These are phyloP conservation scores for Colistium nudipinnis DNA, from an alignment of 2,113 vertebrate species.

Conservation along the genomic window DNA sequence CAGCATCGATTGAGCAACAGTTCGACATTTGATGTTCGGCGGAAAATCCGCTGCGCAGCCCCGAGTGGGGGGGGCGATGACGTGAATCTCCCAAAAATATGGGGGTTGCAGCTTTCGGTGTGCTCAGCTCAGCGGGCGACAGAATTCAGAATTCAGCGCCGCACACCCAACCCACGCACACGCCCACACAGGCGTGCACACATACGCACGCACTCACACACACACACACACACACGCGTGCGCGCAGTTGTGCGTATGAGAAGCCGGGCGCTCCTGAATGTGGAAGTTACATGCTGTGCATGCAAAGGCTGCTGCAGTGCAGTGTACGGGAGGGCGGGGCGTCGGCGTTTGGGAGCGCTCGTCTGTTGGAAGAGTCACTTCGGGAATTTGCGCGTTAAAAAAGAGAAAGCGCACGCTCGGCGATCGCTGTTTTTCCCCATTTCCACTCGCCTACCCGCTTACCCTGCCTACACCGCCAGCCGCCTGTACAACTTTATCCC, in stretches of 20 bases:
- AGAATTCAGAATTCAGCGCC: no score
- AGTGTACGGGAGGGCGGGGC: slow-evolving; percentile 2
- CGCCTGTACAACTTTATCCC: no score
- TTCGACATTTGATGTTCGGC: slow-evolving; percentile 26
- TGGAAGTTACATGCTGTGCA: slow-evolving; percentile 29
- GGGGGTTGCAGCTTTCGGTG: not conserved
- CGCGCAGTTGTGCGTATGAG: not conserved
- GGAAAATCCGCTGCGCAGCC: slow-evolving; percentile 8
- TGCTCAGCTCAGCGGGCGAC: not conserved
- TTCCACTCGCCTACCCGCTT: no score
- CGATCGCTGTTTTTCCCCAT: no score
- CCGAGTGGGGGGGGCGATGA: no score
- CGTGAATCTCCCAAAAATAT: slow-evolving; percentile 4
- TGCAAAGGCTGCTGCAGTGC: slow-evolving; percentile 42
- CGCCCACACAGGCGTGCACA: not conserved
- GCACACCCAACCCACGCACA: no score
- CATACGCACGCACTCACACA: not conserved
- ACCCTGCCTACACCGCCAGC: no score
- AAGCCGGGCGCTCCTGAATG: not conserved
- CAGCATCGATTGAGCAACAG: slow-evolving; percentile 18
- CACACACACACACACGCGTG: not conserved
- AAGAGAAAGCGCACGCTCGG: no score
- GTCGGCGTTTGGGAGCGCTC: not conserved
- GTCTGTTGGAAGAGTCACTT: slow-evolving; percentile 5
- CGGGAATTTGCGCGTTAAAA: slow-evolving; percentile 4